A percentile compares a stretch with the other conserved stretches of the same genome.
These are phyloP conservation scores for Hemicentrotus pulcherrimus DNA, from an alignment of 35 echinoderm and acorn worm species.

Conservation along the genomic window DNA sequence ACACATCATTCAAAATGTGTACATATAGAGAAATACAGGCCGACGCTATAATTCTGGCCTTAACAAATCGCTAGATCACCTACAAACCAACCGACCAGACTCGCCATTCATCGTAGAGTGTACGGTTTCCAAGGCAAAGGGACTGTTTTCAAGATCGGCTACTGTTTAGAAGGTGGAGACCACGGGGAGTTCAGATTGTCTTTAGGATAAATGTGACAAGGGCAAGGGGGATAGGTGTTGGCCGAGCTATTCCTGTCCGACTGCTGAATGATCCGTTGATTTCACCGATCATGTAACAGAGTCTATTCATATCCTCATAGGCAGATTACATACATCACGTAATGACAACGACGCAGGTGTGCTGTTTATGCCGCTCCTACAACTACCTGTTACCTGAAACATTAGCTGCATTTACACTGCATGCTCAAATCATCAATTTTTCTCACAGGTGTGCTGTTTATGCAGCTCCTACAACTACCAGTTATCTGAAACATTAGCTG, in stretches of 20 bases:
- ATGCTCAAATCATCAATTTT: too few species aligned
- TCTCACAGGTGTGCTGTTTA: background rate
- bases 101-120: background rate
- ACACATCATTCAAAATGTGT: too few species aligned
- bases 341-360: background rate
- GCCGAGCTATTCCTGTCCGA: background rate
- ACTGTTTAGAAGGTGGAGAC: background rate
- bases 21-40: too few species aligned
- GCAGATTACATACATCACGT: background rate
- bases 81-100: background rate
- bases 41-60: too few species aligned
- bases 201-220: constrained; percentile 3
- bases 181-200: constrained; percentile 8
- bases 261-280: background rate
- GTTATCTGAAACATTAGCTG: background rate
- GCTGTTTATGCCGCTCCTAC: background rate
- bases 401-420: background rate
- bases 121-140: background rate
- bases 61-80: background rate
- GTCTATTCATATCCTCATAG: background rate
- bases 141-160: background rate
- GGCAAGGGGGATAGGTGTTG: background rate
- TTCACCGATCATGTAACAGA: background rate
- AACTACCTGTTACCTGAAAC: background rate
- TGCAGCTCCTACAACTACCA: background rate